These are phyloP conservation scores for Tigriopus californicus DNA, from an alignment of 2,888 invertebrate species.

Conservation along the genomic window DNA sequence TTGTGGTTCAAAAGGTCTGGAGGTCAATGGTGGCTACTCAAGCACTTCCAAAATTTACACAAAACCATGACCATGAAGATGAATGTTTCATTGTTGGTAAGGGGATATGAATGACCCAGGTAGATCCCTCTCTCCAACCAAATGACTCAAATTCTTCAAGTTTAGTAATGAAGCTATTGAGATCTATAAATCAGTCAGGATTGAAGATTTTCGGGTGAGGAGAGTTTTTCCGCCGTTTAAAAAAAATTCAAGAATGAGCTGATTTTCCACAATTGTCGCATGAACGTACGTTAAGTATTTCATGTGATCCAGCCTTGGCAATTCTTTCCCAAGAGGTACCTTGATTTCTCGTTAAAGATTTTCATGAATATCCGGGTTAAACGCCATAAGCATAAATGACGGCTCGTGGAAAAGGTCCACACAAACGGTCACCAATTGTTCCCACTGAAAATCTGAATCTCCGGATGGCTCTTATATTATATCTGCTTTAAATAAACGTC, in stretches of 20 bases:
- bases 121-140: slow-evolving; percentile 8
- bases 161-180: neutral
- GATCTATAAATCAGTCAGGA: neutral
- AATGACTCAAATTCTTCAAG: slow-evolving; percentile 3
- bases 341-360: neutral
- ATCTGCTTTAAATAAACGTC: slow-evolving; percentile 8
- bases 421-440: slow-evolving; percentile 1
- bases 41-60: neutral
- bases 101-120: slow-evolving; percentile 1
- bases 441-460: neutral
- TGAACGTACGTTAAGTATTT: neutral
- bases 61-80: neutral
- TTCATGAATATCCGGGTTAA: slow-evolving; percentile 1
- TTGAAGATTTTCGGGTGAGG: slow-evolving; percentile 7
- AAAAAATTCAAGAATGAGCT: neutral
- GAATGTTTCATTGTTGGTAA: slow-evolving; percentile 10
- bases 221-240: neutral
- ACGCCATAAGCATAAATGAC: neutral
- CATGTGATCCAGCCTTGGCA: neutral
- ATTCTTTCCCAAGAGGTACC: neutral
- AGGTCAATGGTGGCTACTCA: neutral
- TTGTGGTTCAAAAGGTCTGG: neutral
- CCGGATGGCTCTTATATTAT: neutral
- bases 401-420: slow-evolving; percentile 5
- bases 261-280: slow-evolving; percentile 4